Evolutionary conservation across 1,140 invertebrate genomes (phyloP).

Genomic region (Drosophila kohkoa): DNA sequence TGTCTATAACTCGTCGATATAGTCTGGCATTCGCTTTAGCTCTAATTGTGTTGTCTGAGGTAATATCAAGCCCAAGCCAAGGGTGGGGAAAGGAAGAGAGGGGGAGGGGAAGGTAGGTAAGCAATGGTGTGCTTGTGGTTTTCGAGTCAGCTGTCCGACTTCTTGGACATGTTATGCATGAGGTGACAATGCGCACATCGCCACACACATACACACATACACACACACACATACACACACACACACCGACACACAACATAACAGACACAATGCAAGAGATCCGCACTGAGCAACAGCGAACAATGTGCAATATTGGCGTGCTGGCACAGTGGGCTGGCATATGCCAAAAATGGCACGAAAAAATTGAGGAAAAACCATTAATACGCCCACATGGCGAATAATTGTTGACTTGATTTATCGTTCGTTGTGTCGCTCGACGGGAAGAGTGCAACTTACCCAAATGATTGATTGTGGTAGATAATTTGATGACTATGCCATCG

Average conservation of each 20-base stretch:
- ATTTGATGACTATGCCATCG: neutral
- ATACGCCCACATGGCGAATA: constrained; percentile 11
- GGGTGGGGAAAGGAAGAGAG: neutral
- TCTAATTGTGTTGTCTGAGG: constrained; percentile 9
- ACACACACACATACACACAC: neutral
- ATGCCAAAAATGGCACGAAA: constrained; percentile 5
- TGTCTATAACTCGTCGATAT: neutral
- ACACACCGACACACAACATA: constrained; percentile 18
- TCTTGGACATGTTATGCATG: constrained; percentile 65
- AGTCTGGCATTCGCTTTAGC: neutral
- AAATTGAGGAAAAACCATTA: neutral
- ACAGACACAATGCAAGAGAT: constrained; percentile 9
- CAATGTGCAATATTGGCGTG: constrained; percentile 21
- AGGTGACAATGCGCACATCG: constrained; percentile 65
- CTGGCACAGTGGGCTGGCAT: constrained; percentile 15
- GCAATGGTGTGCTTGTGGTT: neutral
- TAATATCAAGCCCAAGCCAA: neutral
- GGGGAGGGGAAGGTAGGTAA: neutral
- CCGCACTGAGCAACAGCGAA: neutral
- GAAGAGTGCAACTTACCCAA: neutral
- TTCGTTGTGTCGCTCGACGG: constrained; percentile 1
- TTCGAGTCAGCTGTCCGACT: constrained; percentile 26
- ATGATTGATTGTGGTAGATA: constrained; percentile 4
- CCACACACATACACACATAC: neutral
- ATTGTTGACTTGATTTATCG: neutral